phyloP scores from a whole-genome alignment of 2,797 vertebrate genomes.

The Stomatorhinus walkeri region DNA sequence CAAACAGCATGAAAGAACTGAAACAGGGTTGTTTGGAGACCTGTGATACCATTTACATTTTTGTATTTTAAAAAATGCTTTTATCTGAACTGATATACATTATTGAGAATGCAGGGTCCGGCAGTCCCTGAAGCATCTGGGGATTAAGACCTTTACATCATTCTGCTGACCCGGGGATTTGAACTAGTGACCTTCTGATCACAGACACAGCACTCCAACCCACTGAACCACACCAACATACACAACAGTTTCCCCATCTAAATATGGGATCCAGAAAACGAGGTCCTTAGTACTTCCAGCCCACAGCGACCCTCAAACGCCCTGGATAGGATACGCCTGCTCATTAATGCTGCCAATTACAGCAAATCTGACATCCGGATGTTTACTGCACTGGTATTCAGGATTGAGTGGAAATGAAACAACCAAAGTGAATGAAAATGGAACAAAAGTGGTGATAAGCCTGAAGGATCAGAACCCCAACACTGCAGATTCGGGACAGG shows the following conservation, averaged over 20 bases:
- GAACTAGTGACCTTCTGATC: neutral
- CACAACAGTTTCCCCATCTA: neutral
- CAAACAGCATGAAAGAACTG: neutral
- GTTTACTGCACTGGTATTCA: neutral
- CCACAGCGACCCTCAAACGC: neutral
- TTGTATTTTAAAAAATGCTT: neutral
- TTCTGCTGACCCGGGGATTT: neutral
- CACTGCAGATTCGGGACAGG: neutral
- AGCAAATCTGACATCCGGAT: neutral
- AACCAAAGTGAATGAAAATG: neutral
- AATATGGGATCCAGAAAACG: neutral
- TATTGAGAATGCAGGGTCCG: neutral
- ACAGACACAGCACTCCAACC: neutral
- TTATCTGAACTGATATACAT: neutral
- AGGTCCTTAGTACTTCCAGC: neutral
- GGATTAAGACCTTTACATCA: neutral
- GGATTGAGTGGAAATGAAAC: neutral
- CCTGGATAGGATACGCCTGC: neutral
- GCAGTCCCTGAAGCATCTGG: neutral
- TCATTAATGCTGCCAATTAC: neutral
- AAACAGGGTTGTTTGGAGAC: neutral
- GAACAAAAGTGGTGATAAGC: neutral
- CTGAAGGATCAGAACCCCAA: neutral
- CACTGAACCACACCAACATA: neutral
- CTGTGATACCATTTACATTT: neutral